Percentiles rank a stretch among this genome's conserved stretches.
Evolutionary conservation across 2,797 vertebrate species (phyloP).

Genomic region (Sebastes ruberrimus): DNA sequence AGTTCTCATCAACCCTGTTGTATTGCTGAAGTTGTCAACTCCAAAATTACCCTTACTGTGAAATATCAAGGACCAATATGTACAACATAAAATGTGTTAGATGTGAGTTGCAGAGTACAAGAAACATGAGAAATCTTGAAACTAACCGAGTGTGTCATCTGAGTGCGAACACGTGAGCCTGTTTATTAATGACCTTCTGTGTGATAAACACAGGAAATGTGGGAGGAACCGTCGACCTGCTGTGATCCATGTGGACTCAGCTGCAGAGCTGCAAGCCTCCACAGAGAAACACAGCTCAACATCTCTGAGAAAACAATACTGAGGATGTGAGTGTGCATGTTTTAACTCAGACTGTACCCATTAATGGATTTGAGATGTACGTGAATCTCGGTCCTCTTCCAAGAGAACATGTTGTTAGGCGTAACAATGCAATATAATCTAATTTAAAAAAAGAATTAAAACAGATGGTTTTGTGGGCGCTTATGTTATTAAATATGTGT

Average conservation of each 20-base stretch:
- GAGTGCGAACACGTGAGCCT: not conserved
- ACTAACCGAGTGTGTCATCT: not conserved
- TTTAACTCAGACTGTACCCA: not conserved
- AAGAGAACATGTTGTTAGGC: not conserved
- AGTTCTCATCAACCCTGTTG: not conserved
- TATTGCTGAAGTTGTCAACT: not conserved
- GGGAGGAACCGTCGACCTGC: conserved; percentile 27
- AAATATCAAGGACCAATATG: not conserved
- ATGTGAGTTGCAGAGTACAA: not conserved
- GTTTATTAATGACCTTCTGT: conserved; percentile 25
- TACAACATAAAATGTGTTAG: not conserved
- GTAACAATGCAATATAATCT: not conserved
- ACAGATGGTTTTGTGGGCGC: not conserved
- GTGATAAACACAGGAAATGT: conserved; percentile 29
- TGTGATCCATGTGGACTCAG: conserved; percentile 66
- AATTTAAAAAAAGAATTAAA: not conserved
- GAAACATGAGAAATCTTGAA: not conserved
- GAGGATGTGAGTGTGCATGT: not conserved
- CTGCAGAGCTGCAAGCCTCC: conserved; percentile 61
- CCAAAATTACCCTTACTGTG: not conserved
- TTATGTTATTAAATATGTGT: not conserved
- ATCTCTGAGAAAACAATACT: conserved; percentile 11
- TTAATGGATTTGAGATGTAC: not conserved
- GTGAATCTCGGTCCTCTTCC: not conserved
- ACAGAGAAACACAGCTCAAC: not conserved